Conservation (phyloP, 1,140 invertebrate species). For the Drosophila prosaltans region DNA sequence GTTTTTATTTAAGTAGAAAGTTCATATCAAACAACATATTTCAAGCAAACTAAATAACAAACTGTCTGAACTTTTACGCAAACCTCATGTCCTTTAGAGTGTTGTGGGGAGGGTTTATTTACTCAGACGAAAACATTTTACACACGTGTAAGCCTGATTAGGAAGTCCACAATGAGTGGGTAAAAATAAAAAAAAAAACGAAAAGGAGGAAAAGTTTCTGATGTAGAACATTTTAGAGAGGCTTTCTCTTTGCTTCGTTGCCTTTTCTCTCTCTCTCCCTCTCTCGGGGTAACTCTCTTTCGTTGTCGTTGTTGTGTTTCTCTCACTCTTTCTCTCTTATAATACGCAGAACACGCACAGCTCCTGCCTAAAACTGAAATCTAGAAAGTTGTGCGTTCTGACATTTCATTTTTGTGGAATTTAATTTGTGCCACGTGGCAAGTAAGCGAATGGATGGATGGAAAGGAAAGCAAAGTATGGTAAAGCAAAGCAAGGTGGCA, state of each 20-base stretch:
- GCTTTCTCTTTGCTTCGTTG: conserved; percentile 16
- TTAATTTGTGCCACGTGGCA: conserved; percentile 59
- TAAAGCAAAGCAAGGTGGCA: conserved; percentile 19
- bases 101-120: conserved; percentile 46
- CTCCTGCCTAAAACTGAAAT: not conserved
- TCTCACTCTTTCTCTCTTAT: not conserved
- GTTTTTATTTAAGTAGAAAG: not conserved
- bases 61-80: not conserved
- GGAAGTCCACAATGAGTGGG: conserved; percentile 9
- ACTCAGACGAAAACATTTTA: conserved; percentile 44
- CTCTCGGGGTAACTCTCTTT: not conserved
- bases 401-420: conserved; percentile 38
- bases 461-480: not conserved
- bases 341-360: conserved; percentile 18
- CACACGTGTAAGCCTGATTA: conserved; percentile 64
- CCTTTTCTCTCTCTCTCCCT: conserved; percentile 7
- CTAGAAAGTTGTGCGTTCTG: conserved; percentile 15
- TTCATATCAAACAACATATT: too few relatives aligned
- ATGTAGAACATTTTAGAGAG: conserved; percentile 6
- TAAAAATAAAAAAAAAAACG: not conserved
- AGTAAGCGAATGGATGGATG: not conserved
- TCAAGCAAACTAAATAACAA: not conserved
- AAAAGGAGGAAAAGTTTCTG: conserved; percentile 1
- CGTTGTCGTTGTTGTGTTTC: not conserved
- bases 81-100: not conserved